Conservation (phyloP, 2,797 vertebrate genomes). For the Coregonus sp. region DNA sequence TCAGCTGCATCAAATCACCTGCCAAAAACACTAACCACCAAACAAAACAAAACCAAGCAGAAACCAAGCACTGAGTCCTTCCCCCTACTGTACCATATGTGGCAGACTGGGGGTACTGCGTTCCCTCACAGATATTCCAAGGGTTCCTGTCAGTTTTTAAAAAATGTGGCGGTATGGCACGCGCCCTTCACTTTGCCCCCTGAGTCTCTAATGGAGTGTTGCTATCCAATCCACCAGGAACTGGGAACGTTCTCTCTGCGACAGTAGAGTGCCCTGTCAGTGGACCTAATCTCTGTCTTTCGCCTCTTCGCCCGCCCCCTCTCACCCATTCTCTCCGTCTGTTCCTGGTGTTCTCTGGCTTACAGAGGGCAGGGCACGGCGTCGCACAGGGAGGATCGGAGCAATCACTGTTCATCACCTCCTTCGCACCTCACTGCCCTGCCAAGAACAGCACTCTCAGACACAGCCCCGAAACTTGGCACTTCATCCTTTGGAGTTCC, state of each 20-base stretch:
- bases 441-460: constrained; percentile 45
- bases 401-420: constrained; percentile 44
- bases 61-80: neutral
- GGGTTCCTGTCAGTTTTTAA: neutral
- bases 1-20: constrained; percentile 41
- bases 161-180: constrained; percentile 2
- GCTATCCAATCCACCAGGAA: neutral
- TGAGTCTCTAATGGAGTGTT: constrained; percentile 19
- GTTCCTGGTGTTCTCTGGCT: constrained; percentile 37
- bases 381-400: constrained; percentile 4
- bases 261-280: constrained; percentile 27
- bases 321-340: constrained; percentile 40
- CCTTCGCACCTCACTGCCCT: constrained; percentile 44
- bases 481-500: constrained; percentile 4
- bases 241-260: neutral
- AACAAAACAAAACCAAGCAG: neutral
- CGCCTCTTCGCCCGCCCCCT: constrained; percentile 38
- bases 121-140: constrained; percentile 8
- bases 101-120: constrained; percentile 37
- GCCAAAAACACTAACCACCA: constrained; percentile 26
- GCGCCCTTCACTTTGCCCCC: constrained; percentile 20
- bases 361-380: constrained; percentile 18
- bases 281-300: constrained; percentile 46
- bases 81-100: neutral
- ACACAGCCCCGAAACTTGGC: constrained; percentile 51